Percentiles rank a stretch among this genome's conserved stretches.
These are phyloP conservation scores for Melopsittacus undulatus DNA, from an alignment of 2,797 vertebrate genomes.

Conservation along the genomic window DNA sequence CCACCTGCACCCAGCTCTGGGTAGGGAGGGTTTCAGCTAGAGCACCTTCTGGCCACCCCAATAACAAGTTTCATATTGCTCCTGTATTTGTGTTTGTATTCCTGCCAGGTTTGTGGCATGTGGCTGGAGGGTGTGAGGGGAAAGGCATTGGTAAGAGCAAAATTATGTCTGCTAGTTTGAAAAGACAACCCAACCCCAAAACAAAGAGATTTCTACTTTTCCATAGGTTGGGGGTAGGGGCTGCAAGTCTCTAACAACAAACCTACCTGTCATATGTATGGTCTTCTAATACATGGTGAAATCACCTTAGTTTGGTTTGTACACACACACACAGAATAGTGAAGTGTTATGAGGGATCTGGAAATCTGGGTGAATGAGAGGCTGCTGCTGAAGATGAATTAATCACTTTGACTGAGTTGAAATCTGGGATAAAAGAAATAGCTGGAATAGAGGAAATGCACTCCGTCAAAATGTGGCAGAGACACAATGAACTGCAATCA, in stretches of 20 bases:
- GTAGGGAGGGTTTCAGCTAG: neutral
- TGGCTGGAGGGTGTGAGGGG: neutral
- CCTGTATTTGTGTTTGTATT: neutral
- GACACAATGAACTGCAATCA: neutral
- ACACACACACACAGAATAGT: neutral
- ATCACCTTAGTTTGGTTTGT: neutral
- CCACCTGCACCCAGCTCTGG: neutral
- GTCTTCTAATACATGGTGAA: neutral
- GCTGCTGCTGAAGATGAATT: neutral
- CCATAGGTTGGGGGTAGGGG: neutral
- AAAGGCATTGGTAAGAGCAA: neutral
- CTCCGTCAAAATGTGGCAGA: neutral
- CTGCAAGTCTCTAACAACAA: neutral
- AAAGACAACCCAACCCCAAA: neutral
- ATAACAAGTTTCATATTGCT: too few species aligned
- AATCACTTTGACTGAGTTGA: neutral
- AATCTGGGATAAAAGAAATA: neutral
- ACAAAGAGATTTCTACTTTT: neutral
- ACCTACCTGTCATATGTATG: neutral
- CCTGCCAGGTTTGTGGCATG: neutral
- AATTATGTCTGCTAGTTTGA: neutral
- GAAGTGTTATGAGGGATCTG: neutral
- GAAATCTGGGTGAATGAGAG: neutral
- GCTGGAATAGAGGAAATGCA: neutral
- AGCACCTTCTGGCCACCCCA: neutral